phyloP scores from a whole-genome alignment of 2,888 invertebrate species.

The Morinoia aosen region DNA sequence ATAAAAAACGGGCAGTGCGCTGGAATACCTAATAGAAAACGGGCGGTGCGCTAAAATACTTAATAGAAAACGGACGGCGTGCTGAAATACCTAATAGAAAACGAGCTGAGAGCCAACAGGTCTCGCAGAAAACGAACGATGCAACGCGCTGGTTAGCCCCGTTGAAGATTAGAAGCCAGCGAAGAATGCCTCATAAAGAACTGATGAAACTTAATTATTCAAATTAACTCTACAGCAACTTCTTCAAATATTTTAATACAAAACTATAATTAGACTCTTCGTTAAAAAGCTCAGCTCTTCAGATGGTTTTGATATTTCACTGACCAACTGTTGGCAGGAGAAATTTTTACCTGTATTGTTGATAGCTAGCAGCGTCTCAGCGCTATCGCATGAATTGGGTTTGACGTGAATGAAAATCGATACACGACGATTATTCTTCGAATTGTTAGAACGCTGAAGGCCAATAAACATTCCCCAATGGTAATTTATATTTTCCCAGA shows the following conservation, averaged over 20 bases:
- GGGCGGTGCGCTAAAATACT: too few relatives aligned
- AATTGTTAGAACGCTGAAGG: not conserved
- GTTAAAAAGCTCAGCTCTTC: not conserved
- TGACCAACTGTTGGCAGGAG: not conserved
- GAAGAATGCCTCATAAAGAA: not conserved
- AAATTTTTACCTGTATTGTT: not conserved
- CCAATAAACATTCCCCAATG: not conserved
- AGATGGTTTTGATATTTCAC: not conserved
- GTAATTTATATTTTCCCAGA: not conserved
- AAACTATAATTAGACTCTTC: not conserved
- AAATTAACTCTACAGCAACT: not conserved
- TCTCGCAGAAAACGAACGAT: not conserved
- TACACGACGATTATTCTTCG: not conserved
- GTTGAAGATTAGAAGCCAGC: not conserved
- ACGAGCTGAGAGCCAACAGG: too few relatives aligned
- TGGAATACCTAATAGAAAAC: too few relatives aligned
- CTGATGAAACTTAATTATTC: not conserved
- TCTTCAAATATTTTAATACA: not conserved
- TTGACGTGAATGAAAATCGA: not conserved
- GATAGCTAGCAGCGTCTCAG: not conserved
- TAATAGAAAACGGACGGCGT: too few relatives aligned
- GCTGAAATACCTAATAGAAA: too few relatives aligned
- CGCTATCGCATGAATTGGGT: not conserved
- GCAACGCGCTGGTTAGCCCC: not conserved
- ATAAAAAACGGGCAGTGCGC: too few relatives aligned